These are phyloP conservation scores for Ellobium chinense DNA, from an alignment of 2,888 invertebrate species.

Conservation along the genomic window DNA sequence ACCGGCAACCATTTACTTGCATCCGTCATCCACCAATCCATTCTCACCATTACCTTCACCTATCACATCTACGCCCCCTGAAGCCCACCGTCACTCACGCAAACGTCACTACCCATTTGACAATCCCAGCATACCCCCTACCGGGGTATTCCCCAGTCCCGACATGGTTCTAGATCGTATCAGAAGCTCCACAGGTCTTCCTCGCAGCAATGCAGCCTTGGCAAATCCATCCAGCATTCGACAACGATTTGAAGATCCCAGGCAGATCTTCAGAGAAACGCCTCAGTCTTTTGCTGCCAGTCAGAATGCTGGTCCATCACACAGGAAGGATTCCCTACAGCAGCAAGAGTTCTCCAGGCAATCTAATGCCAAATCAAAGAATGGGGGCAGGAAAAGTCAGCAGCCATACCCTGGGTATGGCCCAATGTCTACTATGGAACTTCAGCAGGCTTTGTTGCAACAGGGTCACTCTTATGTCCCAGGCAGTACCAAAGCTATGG, in stretches of 20 bases:
- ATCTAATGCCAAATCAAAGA: slow-evolving; percentile 1
- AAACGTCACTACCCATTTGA: slow-evolving; percentile 41
- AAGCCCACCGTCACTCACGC: slow-evolving; percentile 12
- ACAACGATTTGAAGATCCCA: slow-evolving; percentile 40
- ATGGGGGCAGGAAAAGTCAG: not conserved
- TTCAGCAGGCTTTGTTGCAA: slow-evolving; percentile 16
- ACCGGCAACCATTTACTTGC: slow-evolving; percentile 27
- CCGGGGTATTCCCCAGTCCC: slow-evolving; percentile 47
- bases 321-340: not conserved
- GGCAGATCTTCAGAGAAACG: slow-evolving; percentile 39
- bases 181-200: slow-evolving; percentile 42
- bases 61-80: slow-evolving; percentile 5
- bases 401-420: not conserved
- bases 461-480: not conserved
- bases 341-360: not conserved
- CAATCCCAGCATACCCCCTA: slow-evolving; percentile 6
- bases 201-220: slow-evolving; percentile 26
- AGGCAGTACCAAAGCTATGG: slow-evolving; percentile 1
- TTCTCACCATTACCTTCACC: slow-evolving; percentile 28
- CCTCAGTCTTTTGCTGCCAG: slow-evolving; percentile 25
- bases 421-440: slow-evolving; percentile 2
- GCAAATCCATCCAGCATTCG: not conserved
- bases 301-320: slow-evolving; percentile 3
- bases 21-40: slow-evolving; percentile 36
- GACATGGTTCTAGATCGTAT: slow-evolving; percentile 50